Base-by-base conservation (phyloP, 2,888 invertebrate species). In the Eilema sororculum region DNA sequence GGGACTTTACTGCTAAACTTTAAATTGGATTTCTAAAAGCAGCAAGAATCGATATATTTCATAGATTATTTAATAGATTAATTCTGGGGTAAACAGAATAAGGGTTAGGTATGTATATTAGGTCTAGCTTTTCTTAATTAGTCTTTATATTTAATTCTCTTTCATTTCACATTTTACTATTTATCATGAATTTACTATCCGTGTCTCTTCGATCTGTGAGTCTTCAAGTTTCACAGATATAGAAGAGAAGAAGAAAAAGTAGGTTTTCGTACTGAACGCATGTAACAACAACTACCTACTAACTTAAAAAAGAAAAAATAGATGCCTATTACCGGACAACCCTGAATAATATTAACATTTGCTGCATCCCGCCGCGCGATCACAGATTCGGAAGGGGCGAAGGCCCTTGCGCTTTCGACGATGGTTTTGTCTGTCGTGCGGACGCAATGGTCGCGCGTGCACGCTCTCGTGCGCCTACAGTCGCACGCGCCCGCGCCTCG, bases 361-460 rank as follows among this genome's bases (percentile, higher is more conserved):
- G 88, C 91, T 93, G 94, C 93, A 94, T 95, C 94, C 91, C 92
- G 87, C 91, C 91, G 88, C 89, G 90, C 91, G 93, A 91, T 92
- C 93, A 93, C 89, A 89, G 91, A 89, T 91, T 93, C 93, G 91
- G 94, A 93, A 94, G 93, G 94, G 95, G 91, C 91, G 90, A 91
- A 91, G 91, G 92, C 93, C 93, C 93, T 91, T 86, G 88, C 87
- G 91, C 88, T 91, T 91, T 91, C 89, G 89, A 85, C 86, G 83
- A 81, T 82, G 84, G 88, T 88, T 88, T 88, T 88, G 91, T 92
- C 93, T 94, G 93, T 94, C 90, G 93, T 89, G 89, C 82, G 88
- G 89, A 88, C 89, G 94, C 91, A 84, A 92, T 92, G 93, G 88
- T 86, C 88, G 93, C 90, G 94, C 92, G 93, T 88, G 91, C 93